A percentile compares a stretch with the other conserved stretches of the same genome.
Evolutionary conservation across 1,140 invertebrate genomes (phyloP).

Genomic region (Pseudomyrmex concolor): DNA sequence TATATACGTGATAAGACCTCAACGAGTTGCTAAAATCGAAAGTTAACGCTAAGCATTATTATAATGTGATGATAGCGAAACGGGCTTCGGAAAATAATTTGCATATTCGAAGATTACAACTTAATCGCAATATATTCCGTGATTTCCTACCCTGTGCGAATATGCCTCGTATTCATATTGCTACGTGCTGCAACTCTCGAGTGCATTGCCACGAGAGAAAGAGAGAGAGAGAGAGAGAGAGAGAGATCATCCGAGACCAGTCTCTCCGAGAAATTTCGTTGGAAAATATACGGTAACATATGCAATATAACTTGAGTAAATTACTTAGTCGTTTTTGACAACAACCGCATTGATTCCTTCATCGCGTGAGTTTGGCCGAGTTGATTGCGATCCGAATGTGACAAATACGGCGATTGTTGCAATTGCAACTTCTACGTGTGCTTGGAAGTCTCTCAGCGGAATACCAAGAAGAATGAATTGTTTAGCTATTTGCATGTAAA

Average conservation of each 20-base stretch:
- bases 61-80: constrained; percentile 65
- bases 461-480: neutral
- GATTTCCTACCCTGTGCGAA: constrained; percentile 22
- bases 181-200: constrained; percentile 35
- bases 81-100: constrained; percentile 71
- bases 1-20: constrained; percentile 10
- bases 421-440: neutral
- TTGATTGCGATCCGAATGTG: neutral
- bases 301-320: constrained; percentile 21
- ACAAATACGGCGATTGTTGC: constrained; percentile 26
- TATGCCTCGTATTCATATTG: constrained; percentile 28
- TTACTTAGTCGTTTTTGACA: neutral
- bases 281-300: neutral
- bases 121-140: constrained; percentile 67
- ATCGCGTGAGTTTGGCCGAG: neutral
- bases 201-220: constrained; percentile 11
- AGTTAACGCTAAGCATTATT: constrained; percentile 54
- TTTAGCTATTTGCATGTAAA: neutral
- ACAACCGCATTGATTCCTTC: constrained; percentile 23
- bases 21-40: constrained; percentile 27
- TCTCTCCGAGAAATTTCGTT: constrained; percentile 29
- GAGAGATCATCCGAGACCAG: neutral
- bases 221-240: neutral
- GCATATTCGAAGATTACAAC: constrained; percentile 70
- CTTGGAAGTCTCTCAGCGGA: neutral